Evolutionary conservation across 1,140 invertebrate genomes (phyloP), one percentile per base, ranked within the genome.

Genomic region (Littorina saxatilis): DNA sequence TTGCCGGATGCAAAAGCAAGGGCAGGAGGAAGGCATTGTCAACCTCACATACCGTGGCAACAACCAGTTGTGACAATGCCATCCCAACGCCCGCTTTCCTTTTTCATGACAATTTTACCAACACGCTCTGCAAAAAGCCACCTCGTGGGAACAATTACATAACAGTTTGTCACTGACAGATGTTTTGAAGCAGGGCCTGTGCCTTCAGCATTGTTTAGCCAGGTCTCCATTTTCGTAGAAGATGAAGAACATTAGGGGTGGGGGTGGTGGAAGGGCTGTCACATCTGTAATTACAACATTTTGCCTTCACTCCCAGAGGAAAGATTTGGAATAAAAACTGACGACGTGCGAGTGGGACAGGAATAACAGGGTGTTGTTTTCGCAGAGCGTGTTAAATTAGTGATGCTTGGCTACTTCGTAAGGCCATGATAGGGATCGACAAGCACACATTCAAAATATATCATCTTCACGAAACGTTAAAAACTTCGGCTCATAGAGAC

Each of bases 351-450:
- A n/a, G n/a, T n/a, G n/a, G n/a, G n/a, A n/a, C n/a, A n/a, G n/a
- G n/a, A n/a, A n/a, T n/a, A n/a, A n/a, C n/a, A n/a, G n/a, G n/a
- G n/a, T 63, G 20, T n/a, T 58, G 66, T 68, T 68, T 68, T 29
- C 7, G 35, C 66, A 68, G 66, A 68, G 66, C 35, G 66, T 39
- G 66, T 47, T 5, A 5, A 47, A 47, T 47, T 17, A 47, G 43
- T 39, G 32, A 32, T 11, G 9, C 29, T 63, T 27, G 29, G 35
- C 11, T 39, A 32, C 66, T 68, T 68, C 66, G 66, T 15, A 68
- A 68, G 66, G 66, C 66, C 66, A 68, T 68, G 66, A 20, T 68
- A 68, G 0, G 17, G 17, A 17, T 47, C 43, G n/a, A n/a, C n/a
- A n/a, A n/a, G n/a, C n/a, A n/a, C n/a, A n/a, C n/a, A n/a, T n/a